A percentile compares a stretch with the other conserved stretches of the same genome.
These are phyloP conservation scores for Linurgus olivaceus DNA, from an alignment of 2,797 vertebrate species.

Conservation along the genomic window DNA sequence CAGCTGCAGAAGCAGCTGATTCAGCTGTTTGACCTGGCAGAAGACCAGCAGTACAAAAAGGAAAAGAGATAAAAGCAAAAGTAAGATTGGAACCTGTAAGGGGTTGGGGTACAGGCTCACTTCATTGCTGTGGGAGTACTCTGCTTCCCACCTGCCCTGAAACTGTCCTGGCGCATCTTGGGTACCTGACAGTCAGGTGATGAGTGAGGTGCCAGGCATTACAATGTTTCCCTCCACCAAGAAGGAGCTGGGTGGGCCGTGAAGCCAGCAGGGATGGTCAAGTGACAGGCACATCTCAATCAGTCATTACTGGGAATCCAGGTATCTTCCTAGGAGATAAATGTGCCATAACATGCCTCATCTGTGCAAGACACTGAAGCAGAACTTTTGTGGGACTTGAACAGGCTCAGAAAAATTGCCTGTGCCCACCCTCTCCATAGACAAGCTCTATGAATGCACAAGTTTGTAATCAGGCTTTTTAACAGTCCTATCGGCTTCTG, in stretches of 20 bases:
- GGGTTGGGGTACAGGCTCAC: background rate
- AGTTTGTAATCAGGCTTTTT: background rate
- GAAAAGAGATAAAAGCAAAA: background rate
- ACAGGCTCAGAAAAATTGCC: background rate
- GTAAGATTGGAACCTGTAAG: background rate
- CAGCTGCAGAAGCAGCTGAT: background rate
- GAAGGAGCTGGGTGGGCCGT: background rate
- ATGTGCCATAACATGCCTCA: background rate
- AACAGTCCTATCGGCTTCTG: rapidly evolving
- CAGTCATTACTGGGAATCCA: background rate
- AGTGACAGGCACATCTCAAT: background rate
- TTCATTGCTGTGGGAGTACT: background rate
- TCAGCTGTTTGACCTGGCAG: background rate
- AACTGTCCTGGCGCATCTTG: background rate
- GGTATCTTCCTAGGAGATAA: background rate
- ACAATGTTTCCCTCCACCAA: background rate
- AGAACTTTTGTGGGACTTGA: background rate
- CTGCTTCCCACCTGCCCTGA: background rate
- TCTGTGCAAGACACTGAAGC: background rate
- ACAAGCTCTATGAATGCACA: background rate
- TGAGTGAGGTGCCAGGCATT: background rate
- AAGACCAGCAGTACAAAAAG: background rate
- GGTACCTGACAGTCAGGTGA: background rate
- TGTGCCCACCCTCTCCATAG: background rate
- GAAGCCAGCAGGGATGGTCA: background rate